Evolutionary conservation across 2,888 invertebrate genomes (phyloP).

Genomic region (Agrochola litura): DNA sequence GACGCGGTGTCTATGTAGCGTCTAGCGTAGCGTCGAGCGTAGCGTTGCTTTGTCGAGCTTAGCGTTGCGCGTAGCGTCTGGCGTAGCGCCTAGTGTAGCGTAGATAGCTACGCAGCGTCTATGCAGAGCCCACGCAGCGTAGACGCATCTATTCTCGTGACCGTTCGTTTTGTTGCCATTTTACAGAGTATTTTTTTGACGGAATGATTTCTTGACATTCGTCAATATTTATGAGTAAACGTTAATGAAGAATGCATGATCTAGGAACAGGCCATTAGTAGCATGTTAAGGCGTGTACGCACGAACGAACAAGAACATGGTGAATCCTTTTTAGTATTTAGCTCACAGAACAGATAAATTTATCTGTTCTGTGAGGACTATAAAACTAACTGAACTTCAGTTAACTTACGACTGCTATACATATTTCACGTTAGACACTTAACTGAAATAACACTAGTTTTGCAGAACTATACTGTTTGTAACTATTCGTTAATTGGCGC

Average conservation of each 20-base stretch:
- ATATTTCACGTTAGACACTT: conserved; percentile 4
- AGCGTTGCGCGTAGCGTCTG: not conserved
- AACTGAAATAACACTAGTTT: conserved; percentile 7
- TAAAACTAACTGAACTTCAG: conserved; percentile 10
- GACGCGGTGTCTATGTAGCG: not conserved
- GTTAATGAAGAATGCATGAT: not conserved
- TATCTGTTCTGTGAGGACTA: not conserved
- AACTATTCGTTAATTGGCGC: conserved; percentile 22
- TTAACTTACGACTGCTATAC: not conserved
- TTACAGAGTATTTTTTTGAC: not conserved
- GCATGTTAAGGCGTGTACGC: not conserved
- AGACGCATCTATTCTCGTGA: not conserved
- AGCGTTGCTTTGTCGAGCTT: not conserved
- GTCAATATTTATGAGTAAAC: not conserved
- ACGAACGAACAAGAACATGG: no score
- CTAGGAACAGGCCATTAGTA: not conserved
- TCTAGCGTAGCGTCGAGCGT: not conserved
- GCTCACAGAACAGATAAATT: no score
- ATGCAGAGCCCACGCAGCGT: not conserved
- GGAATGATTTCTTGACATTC: not conserved
- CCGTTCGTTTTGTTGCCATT: not conserved
- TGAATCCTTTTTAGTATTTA: no score
- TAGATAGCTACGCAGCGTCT: not conserved
- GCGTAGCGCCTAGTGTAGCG: not conserved
- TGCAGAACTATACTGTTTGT: not conserved